Evolutionary conservation across 2,797 vertebrate species (phyloP).

Genomic region (Gallinago solitaria): DNA sequence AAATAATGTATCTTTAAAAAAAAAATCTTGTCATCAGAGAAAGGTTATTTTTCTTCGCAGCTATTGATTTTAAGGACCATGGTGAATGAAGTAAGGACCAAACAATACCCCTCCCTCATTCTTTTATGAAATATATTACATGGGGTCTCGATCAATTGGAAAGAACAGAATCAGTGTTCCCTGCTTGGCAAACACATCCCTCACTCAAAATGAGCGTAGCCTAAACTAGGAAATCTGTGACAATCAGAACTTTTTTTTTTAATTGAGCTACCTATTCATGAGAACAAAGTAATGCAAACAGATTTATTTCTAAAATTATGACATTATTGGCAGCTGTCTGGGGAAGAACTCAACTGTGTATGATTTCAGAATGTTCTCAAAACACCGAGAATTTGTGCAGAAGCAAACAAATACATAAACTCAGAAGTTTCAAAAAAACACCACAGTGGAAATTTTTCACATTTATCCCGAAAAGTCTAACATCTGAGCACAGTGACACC

Average conservation of each 20-base stretch:
- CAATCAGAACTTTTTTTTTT: neutral
- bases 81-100: neutral
- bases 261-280: conserved; percentile 52
- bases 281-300: conserved; percentile 60
- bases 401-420: neutral
- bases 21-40: neutral
- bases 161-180: conserved; percentile 28
- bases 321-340: neutral
- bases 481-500: neutral
- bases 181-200: conserved; percentile 23
- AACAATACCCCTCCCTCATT: neutral
- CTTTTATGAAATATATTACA: conserved; percentile 30
- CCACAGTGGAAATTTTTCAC: neutral
- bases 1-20: neutral
- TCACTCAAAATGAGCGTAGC: neutral
- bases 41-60: neutral
- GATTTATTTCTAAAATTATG: neutral
- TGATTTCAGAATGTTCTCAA: neutral
- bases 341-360: neutral
- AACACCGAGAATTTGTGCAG: neutral
- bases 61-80: neutral
- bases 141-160: neutral
- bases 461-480: neutral
- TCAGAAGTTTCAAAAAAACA: neutral
- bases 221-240: conserved; percentile 10